Evolutionary conservation across 2,113 vertebrate genomes (phyloP), one percentile per base, ranked within the genome.

Genomic region (Piprites chloris): DNA sequence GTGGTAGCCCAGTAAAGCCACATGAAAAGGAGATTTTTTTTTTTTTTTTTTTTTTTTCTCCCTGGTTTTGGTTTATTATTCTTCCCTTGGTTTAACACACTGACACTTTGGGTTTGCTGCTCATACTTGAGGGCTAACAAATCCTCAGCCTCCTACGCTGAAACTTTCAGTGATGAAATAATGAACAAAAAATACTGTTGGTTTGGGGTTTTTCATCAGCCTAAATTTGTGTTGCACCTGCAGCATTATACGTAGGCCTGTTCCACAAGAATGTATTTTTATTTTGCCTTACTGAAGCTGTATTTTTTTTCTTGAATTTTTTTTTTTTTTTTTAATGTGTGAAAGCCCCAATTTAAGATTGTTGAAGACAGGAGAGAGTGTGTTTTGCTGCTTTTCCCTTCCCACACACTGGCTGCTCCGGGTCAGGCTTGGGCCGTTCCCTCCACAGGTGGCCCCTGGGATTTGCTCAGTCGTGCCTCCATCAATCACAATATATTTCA

Each of bases 1-100:
- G 83, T 87, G 88, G 80, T 81, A 35, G 52, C 65, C 27, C 47
- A 77, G 73, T 44, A 50, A 81, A 87, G 81, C 89, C 91, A 95
- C 83, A 67, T 63, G 5, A 78, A 55, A 85, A 8, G 39, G 26
- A 58, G 59, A 13, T 42, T 80, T 62, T 66, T 44, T 11, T 56
- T 21, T 49, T 47, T 47, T 23, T 12, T 47, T 46, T 46, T 49
- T 19, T 44, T 44, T 44, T 44, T 19, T 19, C 44, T 4, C 13
- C 66, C 77, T 67, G 50, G 12, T 8, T 42, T 92, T 71, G 65
- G 55, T 86, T 92, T 83, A 27, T 83, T 85, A 11, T 55, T 88
- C 50, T 93, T 79, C 53, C n/a, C 84, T 58, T 78, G 79, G 86
- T 92, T 63, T 89, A 80, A 67, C 50, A 24, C 18, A 8, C 49